These are phyloP conservation scores for Euglossa dilemma DNA, from an alignment of 1,140 invertebrate species.

Conservation along the genomic window DNA sequence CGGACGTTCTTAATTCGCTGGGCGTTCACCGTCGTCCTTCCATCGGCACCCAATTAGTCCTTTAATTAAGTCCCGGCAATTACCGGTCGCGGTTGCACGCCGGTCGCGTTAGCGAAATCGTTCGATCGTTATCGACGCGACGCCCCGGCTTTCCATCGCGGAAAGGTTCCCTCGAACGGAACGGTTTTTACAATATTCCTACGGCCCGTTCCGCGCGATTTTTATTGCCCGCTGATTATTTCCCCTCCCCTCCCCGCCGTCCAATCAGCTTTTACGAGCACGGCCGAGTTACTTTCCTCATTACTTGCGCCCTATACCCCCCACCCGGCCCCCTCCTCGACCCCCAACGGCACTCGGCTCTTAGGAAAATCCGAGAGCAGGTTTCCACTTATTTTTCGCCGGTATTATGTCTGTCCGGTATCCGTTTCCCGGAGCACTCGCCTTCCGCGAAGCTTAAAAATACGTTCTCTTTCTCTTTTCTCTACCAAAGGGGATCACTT, in stretches of 20 bases:
- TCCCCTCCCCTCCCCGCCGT: neutral
- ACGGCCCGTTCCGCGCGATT: neutral
- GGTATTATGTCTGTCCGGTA: neutral
- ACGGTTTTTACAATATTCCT: neutral
- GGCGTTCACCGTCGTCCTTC: constrained; percentile 13
- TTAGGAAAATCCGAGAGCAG: neutral
- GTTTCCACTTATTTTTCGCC: constrained; percentile 9
- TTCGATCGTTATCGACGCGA: constrained; percentile 8
- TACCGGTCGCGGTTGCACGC: constrained; percentile 10
- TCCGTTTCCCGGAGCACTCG: neutral
- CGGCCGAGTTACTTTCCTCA: neutral
- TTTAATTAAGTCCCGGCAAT: constrained; percentile 32
- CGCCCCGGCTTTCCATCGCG: neutral
- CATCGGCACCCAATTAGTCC: constrained; percentile 32
- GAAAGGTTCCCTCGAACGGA: neutral
- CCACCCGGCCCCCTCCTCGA: too few relatives aligned
- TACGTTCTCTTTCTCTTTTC: neutral
- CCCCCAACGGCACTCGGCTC: neutral
- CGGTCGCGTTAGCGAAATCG: constrained; percentile 20
- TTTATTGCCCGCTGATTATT: neutral
- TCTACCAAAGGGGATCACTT: neutral
- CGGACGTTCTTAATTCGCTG: constrained; percentile 12
- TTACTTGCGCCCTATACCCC: neutral
- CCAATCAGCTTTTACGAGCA: constrained; percentile 12
- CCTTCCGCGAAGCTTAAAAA: neutral